Base-by-base conservation (phyloP, 2,113 vertebrate species). In the Anguilla japonica region DNA sequence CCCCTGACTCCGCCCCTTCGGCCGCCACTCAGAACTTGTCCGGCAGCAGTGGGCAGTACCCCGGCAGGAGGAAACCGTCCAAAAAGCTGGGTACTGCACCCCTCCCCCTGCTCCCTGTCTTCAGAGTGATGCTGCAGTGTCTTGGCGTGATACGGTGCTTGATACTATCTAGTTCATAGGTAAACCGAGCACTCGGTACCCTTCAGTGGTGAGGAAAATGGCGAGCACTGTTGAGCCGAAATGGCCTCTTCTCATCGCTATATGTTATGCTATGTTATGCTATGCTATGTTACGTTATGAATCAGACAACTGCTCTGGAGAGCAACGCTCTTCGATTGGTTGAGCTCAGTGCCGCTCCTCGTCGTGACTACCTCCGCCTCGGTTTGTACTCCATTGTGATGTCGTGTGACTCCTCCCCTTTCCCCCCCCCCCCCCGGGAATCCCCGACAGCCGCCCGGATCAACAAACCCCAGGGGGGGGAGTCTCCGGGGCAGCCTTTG, bases 31-130 rank as follows among this genome's bases (percentile, higher is more conserved):
- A 71, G 53, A 95, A 93, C 91, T 92, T 93, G 60, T 89, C 91
- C 43, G 92, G 94, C 88, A 87, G 91, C 26, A 93, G 87, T 29
- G 93, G 91, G 88, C 88, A 95, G 87, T 93, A 95, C 67, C 94
- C 95, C 79, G 94, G 92, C 91, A 97, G 94, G 79, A 95, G 95
- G 60, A 95, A 94, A 78, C 95, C 96, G 16, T 92, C 92, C 60
- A 98, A 98, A 93, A 98, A 97, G 93, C 95, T 98, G 29, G 96
- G 98, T 98, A 95, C 13, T 88, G 87, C 34, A 50, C 57, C 34
- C 9, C 40, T 3, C 16, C 34, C 29, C 6, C 26, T 40, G 34
- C 53, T 20, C 5, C 6, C 83, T 57, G 83, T 83, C 34, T 63
- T 26, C 8, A 40, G 50, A 14, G 6, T 53, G 50, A 11, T 53